Percentiles rank a stretch among this genome's conserved stretches.
Evolutionary conservation across 2,888 invertebrate genomes (phyloP).

Genomic region (Endotricha flammealis): DNA sequence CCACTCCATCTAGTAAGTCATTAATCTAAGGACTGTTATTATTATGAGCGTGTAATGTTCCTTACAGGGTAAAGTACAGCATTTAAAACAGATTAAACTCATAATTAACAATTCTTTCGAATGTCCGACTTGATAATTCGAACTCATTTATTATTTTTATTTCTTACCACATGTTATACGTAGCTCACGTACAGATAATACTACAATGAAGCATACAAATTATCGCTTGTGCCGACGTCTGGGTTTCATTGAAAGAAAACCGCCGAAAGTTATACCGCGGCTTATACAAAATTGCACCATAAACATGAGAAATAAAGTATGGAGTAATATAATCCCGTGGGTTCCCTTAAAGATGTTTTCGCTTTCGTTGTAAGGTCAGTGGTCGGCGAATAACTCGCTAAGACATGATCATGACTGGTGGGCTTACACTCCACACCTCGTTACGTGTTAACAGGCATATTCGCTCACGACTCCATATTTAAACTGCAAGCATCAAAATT

Average conservation of each 20-base stretch:
- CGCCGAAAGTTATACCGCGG: conserved; percentile 29
- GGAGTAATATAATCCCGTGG: conserved; percentile 19
- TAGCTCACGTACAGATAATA: conserved; percentile 72
- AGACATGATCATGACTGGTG: conserved; percentile 77
- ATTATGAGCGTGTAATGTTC: too few species aligned
- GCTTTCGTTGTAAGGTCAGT: conserved; percentile 55
- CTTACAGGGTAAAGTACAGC: too few species aligned
- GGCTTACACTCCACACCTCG: conserved; percentile 76
- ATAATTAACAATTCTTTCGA: conserved; percentile 48
- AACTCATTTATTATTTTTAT: conserved; percentile 56
- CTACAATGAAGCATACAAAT: conserved; percentile 75
- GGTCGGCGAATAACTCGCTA: conserved; percentile 74
- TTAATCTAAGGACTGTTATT: too few species aligned
- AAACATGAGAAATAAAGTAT: conserved; percentile 24
- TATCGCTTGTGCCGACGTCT: conserved; percentile 68
- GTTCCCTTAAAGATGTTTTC: conserved; percentile 38
- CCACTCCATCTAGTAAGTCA: too few species aligned
- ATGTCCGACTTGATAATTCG: conserved; percentile 45
- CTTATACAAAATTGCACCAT: conserved; percentile 26
- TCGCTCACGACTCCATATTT: conserved; percentile 75
- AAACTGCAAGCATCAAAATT: conserved; percentile 68
- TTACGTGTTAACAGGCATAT: conserved; percentile 77
- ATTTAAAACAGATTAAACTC: conserved; percentile 23
- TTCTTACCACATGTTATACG: conserved; percentile 62
- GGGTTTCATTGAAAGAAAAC: conserved; percentile 44